These are phyloP conservation scores for Drosophila tanythrix DNA, from an alignment of 2,888 invertebrate species.

Conservation along the genomic window DNA sequence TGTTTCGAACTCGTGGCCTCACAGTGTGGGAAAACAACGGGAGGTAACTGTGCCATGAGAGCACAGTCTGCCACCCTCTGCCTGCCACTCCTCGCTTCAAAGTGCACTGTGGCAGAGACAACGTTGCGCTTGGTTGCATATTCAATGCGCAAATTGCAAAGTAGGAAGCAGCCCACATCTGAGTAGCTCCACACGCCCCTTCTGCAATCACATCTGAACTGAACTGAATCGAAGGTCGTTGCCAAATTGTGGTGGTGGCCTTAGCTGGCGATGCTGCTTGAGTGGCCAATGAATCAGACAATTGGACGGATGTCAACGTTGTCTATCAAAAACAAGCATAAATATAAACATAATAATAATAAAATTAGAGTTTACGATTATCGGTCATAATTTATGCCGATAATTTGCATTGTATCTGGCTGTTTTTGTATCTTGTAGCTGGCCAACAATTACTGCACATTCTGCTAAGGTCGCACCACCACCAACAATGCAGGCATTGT, in stretches of 20 bases:
- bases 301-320: constrained; percentile 48
- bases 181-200: background rate
- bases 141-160: constrained; percentile 69
- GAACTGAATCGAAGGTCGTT: constrained; percentile 51
- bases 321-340: constrained; percentile 8
- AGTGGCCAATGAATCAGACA: constrained; percentile 46
- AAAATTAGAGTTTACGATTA: constrained; percentile 46
- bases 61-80: constrained; percentile 15
- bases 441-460: constrained; percentile 48
- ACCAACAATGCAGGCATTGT: constrained; percentile 17
- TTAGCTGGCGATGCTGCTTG: constrained; percentile 33
- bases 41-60: constrained; percentile 74
- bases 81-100: background rate
- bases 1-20: constrained; percentile 52
- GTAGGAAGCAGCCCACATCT: constrained; percentile 68
- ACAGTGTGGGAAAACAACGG: constrained; percentile 66
- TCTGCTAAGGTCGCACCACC: constrained; percentile 53
- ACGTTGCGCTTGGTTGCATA: constrained; percentile 68
- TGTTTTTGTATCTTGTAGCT: constrained; percentile 21
- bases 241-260: constrained; percentile 61
- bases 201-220: background rate
- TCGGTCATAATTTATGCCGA: constrained; percentile 61
- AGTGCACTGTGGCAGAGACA: constrained; percentile 55
- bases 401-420: constrained; percentile 51
- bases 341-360: constrained; percentile 9